Conservation (phyloP, 2,888 invertebrate species). For the Eristalis intricaria region DNA sequence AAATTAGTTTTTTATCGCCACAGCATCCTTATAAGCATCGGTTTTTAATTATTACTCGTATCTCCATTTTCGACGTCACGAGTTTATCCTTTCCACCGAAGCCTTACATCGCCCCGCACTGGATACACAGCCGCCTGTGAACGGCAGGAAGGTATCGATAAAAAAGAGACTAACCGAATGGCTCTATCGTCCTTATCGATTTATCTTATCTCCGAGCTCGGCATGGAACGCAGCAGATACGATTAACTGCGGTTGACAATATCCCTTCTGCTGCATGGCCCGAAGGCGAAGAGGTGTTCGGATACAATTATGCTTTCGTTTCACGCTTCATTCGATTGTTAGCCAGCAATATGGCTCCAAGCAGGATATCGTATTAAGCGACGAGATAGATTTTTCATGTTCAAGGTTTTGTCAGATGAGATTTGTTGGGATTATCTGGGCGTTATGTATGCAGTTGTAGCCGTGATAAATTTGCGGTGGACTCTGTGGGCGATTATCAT, state of each 20-base stretch:
- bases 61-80: neutral
- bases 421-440: slow-evolving; percentile 2
- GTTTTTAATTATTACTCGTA: neutral
- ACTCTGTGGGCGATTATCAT: neutral
- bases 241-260: neutral
- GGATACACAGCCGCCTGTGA: neutral
- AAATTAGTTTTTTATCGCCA: neutral
- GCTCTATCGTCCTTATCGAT: neutral
- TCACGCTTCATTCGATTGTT: slow-evolving; percentile 21
- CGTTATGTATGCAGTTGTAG: neutral
- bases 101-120: neutral
- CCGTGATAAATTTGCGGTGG: neutral
- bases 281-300: neutral
- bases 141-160: neutral
- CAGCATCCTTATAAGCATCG: neutral
- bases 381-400: slow-evolving; percentile 12
- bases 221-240: neutral
- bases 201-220: neutral
- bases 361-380: slow-evolving; percentile 34
- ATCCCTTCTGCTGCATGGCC: neutral
- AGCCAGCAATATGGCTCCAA: slow-evolving; percentile 35
- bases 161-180: neutral
- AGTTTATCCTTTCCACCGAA: neutral
- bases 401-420: neutral
- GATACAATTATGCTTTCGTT: slow-evolving; percentile 1